These are phyloP conservation scores for Enhydra lutris DNA, from an alignment of 2,113 vertebrate species.

Conservation along the genomic window DNA sequence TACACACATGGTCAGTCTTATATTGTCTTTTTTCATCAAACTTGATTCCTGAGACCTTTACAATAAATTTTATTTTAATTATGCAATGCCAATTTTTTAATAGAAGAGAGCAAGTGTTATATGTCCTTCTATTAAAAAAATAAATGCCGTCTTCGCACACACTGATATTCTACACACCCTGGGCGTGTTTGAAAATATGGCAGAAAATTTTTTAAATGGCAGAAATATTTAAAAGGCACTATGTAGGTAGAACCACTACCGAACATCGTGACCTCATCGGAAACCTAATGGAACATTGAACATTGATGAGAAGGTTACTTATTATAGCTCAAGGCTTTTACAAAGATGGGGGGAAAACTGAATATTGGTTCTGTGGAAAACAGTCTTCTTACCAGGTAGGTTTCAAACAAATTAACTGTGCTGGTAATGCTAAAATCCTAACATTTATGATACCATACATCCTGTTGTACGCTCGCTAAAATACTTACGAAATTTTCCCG, in stretches of 20 bases:
- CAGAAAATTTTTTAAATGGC: conserved; percentile 54
- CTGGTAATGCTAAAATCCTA: conserved; percentile 75
- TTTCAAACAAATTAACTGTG: conserved; percentile 66
- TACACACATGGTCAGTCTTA: conserved; percentile 57
- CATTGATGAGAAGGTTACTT: conserved; percentile 43
- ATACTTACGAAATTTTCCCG: conserved; percentile 75
- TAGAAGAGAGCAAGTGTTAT: conserved; percentile 4
- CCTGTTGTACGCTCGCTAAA: conserved; percentile 57
- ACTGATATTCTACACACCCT: background rate
- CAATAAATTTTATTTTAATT: conserved; percentile 60
- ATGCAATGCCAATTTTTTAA: conserved; percentile 43
- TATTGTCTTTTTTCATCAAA: conserved; percentile 65
- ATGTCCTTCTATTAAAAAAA: conserved; percentile 50
- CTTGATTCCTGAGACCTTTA: conserved; percentile 61
- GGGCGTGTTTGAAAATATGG: background rate
- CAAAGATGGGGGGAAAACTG: conserved; percentile 35
- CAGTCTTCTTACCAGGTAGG: background rate
- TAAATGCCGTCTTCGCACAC: background rate
- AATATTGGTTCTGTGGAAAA: conserved; percentile 40
- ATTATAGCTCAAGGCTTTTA: conserved; percentile 37
- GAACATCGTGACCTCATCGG: background rate
- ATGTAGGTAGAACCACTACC: background rate
- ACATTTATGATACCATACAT: conserved; percentile 59
- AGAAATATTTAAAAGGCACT: conserved; percentile 40
- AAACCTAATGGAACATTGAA: conserved; percentile 66